Evolutionary conservation across 2,113 vertebrate genomes (phyloP).

Genomic region (Sinocyclocheilus maitianheensis): DNA sequence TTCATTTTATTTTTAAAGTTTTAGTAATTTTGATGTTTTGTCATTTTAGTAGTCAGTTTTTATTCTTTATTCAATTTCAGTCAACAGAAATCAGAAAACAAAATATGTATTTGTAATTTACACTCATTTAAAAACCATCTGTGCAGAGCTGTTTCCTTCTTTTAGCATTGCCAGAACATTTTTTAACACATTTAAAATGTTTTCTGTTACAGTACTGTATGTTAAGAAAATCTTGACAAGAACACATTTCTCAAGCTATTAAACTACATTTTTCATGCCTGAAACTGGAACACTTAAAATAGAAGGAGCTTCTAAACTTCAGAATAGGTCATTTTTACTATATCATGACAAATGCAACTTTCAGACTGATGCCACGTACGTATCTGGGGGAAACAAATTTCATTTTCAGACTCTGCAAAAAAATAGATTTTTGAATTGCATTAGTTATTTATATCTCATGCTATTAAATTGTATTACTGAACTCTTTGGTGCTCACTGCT

Average conservation of each 20-base stretch:
- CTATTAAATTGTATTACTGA: constrained; percentile 48
- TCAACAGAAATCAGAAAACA: background rate
- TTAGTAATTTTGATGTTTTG: too few species aligned
- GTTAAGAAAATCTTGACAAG: too few species aligned
- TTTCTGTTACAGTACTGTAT: background rate
- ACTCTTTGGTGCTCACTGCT: background rate
- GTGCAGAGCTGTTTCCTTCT: background rate
- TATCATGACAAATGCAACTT: constrained; percentile 32
- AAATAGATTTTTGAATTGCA: constrained; percentile 41
- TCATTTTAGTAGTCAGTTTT: too few species aligned
- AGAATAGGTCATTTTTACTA: constrained; percentile 14
- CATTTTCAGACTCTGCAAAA: constrained; percentile 40
- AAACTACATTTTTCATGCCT: background rate
- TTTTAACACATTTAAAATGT: too few species aligned
- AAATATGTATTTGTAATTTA: too few species aligned
- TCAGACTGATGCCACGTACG: constrained; percentile 28
- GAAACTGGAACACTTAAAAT: background rate
- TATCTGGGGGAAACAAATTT: constrained; percentile 34
- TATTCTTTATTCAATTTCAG: background rate
- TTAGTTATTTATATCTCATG: constrained; percentile 54
- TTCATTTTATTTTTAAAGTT: too few species aligned
- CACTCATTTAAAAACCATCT: too few species aligned
- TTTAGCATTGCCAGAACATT: background rate
- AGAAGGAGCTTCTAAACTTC: background rate
- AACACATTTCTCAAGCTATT: background rate